Conservation (phyloP, 2,888 invertebrate genomes). For the Tenthredo notha region DNA sequence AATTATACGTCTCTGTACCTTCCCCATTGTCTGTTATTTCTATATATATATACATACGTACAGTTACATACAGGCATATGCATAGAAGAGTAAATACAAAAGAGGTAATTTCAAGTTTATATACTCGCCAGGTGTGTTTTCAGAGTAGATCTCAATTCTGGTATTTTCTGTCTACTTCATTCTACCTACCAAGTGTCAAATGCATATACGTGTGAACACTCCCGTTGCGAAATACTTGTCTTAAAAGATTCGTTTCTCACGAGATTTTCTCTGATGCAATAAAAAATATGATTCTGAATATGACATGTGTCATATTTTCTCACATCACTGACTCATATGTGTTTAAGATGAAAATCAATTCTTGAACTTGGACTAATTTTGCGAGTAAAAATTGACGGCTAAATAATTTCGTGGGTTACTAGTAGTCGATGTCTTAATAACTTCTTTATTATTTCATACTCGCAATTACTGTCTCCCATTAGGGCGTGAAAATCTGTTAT, state of each 20-base stretch:
- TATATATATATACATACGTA: background rate
- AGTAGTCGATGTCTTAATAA: too few relatives aligned
- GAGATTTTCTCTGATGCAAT: background rate
- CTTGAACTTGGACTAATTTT: background rate
- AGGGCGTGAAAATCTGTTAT: background rate
- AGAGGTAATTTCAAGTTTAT: background rate
- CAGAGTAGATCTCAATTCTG: background rate
- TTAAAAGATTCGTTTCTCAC: background rate
- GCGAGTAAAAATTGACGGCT: background rate
- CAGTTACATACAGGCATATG: background rate
- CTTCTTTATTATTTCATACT: background rate
- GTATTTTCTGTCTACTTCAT: background rate
- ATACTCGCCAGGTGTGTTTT: background rate
- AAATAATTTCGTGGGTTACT: too few relatives aligned
- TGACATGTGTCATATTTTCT: background rate
- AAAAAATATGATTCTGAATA: background rate
- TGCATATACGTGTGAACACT: background rate
- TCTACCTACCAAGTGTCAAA: background rate
- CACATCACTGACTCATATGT: background rate
- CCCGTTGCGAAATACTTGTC: background rate
- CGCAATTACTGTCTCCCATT: background rate
- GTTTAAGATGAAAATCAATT: background rate
- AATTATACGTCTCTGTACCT: constrained; percentile 16
- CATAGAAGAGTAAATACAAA: background rate
- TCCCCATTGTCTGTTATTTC: constrained; percentile 11